Percentiles rank a stretch among this genome's conserved stretches.
Evolutionary conservation across 2,113 vertebrate genomes (phyloP).

Genomic region (Nothoprocta perdicaria): DNA sequence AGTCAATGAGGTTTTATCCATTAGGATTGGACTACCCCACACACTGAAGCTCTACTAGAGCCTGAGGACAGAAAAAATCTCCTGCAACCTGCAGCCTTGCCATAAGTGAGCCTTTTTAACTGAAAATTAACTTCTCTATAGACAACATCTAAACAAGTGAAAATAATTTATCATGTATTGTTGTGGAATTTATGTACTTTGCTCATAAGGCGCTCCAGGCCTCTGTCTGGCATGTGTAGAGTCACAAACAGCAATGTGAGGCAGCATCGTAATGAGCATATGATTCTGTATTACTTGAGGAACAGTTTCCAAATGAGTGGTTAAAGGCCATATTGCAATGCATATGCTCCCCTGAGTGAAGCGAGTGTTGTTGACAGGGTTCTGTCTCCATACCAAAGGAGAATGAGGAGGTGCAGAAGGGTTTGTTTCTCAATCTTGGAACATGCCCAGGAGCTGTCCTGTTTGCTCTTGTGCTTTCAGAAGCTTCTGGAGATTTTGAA

Average conservation of each 20-base stretch:
- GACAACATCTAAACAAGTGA: neutral
- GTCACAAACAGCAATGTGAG: neutral
- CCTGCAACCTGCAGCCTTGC: neutral
- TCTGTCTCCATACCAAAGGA: slow-evolving; percentile 53
- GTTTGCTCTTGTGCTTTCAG: slow-evolving; percentile 23
- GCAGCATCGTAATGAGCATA: slow-evolving; percentile 25
- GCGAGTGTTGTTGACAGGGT: slow-evolving; percentile 25
- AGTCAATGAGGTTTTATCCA: neutral
- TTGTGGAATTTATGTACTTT: neutral
- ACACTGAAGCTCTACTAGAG: neutral
- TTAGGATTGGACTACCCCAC: neutral
- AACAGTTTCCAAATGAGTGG: slow-evolving; percentile 3
- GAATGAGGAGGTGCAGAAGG: slow-evolving; percentile 29
- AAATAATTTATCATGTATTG: neutral
- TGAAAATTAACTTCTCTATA: neutral
- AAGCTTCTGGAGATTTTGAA: neutral
- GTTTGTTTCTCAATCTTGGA: slow-evolving; percentile 18
- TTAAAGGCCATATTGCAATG: slow-evolving; percentile 48
- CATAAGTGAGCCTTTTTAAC: neutral
- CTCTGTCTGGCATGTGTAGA: neutral
- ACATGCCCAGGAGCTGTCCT: neutral
- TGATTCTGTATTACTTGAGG: neutral
- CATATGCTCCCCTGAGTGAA: slow-evolving; percentile 47
- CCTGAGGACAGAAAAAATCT: neutral
- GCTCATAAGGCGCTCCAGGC: neutral